Evolutionary conservation across 53 echinoderm and acorn worm genomes (phyloP), one percentile per base, ranked within the genome.

Genomic region (Astropecten irregularis): DNA sequence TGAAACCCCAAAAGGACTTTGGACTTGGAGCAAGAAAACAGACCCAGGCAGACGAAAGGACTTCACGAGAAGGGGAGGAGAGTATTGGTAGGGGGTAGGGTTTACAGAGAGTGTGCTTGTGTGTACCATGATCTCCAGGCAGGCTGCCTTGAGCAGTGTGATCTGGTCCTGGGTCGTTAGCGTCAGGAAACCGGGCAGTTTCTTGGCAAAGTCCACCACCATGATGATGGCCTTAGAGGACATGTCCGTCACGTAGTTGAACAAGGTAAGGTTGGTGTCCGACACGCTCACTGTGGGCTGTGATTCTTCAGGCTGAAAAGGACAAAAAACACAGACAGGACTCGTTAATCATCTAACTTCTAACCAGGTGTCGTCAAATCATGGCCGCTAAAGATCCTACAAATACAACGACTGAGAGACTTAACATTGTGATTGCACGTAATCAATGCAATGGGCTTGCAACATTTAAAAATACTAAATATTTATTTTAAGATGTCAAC

Each of bases 131-230:
- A 97, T 93, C 84, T 97, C 97, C 51, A 97, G 89, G 77, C 97
- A 97, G 18, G 97, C 87, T 29, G 97, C 97, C 83, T 97, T 97
- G 44, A 97, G 94, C 48, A 97, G 89, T 11, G 97, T 97, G 83
- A 97, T 97, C 88, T 97, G 97, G 83, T 97, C 97, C 27, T 94
- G 92, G 0, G 97, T 97, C 33, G 87, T 91, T 55, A 97, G 72
- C 18, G 74, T 10, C n/a, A 92, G 85, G 76, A 97, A 97, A 3
- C 97, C 97, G 0, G 97, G 97, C 33, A 97, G 90, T 44, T 97
- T 97, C 86, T 97, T 97, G 59, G 97, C 97, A 87, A 97, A 97
- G 79, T 97, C 97, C 38, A 97, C 97, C 30, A 97, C 97, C 97
- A 97, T 97, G 84, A 97, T 93, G 83, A 97, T 97, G 52, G 94